Conservation (phyloP, 2,113 vertebrate species). For the Stomatorhinus ivindoensis region DNA sequence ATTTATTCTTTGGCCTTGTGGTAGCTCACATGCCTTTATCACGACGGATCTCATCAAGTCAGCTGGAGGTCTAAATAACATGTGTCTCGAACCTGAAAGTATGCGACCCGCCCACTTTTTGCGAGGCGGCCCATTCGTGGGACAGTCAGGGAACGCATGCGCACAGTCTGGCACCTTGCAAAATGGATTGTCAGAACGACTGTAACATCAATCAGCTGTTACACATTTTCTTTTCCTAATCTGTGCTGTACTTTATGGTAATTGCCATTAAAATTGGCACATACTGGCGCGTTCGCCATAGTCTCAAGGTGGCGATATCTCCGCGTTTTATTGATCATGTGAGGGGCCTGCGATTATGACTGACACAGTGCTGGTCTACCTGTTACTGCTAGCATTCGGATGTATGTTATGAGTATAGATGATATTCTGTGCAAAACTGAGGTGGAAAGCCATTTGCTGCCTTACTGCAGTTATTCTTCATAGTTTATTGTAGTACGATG, state of each 20-base stretch:
- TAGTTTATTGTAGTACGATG: background rate
- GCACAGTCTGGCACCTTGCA: background rate
- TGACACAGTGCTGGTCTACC: background rate
- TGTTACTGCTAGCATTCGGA: background rate
- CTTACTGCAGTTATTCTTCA: background rate
- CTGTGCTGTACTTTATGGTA: background rate
- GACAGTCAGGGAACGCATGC: background rate
- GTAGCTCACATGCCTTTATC: background rate
- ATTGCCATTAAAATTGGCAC: constrained; percentile 2
- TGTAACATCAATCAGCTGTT: background rate
- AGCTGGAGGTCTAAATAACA: background rate
- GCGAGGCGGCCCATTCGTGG: background rate
- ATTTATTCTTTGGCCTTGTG: background rate
- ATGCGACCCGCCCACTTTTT: background rate
- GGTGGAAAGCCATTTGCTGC: background rate
- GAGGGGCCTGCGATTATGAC: background rate
- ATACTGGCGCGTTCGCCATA: background rate
- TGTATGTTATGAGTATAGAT: background rate
- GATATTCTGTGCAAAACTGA: background rate
- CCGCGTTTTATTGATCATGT: constrained; percentile 3
- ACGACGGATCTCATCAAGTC: background rate
- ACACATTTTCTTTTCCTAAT: background rate
- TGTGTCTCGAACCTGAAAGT: background rate
- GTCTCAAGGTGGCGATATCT: background rate
- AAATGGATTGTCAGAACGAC: background rate